Evolutionary conservation across 2,113 vertebrate genomes (phyloP).

Genomic region (Elgaria multicarinata): DNA sequence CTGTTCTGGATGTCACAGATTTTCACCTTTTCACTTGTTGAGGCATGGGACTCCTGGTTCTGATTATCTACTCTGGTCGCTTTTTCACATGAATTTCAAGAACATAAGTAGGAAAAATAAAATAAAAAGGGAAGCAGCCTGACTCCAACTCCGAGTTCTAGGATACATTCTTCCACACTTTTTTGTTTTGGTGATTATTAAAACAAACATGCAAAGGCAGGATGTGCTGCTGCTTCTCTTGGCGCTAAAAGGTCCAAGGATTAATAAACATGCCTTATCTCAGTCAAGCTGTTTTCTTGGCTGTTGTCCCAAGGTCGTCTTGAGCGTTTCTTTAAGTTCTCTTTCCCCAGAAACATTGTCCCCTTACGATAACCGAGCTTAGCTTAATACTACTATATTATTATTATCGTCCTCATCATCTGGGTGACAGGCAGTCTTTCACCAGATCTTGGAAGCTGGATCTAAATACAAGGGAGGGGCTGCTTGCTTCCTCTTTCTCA

Average conservation of each 20-base stretch:
- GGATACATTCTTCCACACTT: neutral
- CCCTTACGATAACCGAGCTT: neutral
- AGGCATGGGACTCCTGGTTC: neutral
- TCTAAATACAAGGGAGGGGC: too few species aligned
- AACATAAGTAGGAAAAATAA: rapidly evolving
- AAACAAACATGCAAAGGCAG: neutral
- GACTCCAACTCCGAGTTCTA: neutral
- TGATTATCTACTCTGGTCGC: neutral
- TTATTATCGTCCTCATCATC: too few species aligned
- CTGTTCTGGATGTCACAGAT: neutral
- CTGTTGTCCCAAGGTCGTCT: neutral
- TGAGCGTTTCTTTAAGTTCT: neutral
- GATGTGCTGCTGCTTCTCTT: neutral
- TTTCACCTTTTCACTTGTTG: neutral
- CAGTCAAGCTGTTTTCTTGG: neutral
- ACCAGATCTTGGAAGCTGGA: too few species aligned
- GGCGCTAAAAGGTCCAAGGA: rapidly evolving
- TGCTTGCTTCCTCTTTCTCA: too few species aligned
- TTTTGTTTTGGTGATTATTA: neutral
- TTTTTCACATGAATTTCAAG: rapidly evolving
- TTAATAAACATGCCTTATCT: neutral
- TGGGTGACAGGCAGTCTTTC: too few species aligned
- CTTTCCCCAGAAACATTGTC: neutral
- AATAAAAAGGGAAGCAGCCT: neutral
- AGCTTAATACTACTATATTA: neutral